phyloP scores from a whole-genome alignment of 2,797 vertebrate genomes.

The Hydrolagus colliei region DNA sequence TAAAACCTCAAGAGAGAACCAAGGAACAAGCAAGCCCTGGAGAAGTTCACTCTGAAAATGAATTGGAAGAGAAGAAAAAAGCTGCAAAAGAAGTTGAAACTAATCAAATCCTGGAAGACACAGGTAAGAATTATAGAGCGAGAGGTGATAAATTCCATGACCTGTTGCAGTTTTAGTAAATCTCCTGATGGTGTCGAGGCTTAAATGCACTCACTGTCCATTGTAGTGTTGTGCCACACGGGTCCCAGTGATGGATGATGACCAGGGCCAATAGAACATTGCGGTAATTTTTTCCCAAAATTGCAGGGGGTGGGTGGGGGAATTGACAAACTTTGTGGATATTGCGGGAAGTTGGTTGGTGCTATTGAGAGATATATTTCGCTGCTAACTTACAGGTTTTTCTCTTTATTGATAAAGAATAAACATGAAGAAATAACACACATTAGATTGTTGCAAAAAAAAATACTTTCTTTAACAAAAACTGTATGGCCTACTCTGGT shows the following conservation, averaged over 20 bases:
- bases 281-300: neutral
- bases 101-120: slow-evolving; percentile 46
- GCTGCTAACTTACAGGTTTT: too few species aligned
- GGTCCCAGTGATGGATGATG: neutral
- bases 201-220: neutral
- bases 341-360: too few species aligned
- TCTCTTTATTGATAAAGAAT: too few species aligned
- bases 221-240: neutral
- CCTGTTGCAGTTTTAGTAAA: neutral
- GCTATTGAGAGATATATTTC: too few species aligned
- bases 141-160: neutral
- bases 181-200: neutral
- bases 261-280: neutral
- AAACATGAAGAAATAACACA: too few species aligned
- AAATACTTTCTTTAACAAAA: too few species aligned
- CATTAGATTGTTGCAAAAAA: too few species aligned
- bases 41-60: neutral
- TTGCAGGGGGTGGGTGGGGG: slow-evolving; percentile 29
- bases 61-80: slow-evolving; percentile 31
- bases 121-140: slow-evolving; percentile 41
- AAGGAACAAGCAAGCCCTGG: slow-evolving; percentile 30
- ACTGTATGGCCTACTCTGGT: too few species aligned
- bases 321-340: slow-evolving; percentile 35
- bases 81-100: slow-evolving; percentile 40
- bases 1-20: slow-evolving; percentile 37